phyloP scores from a whole-genome alignment of 1,140 invertebrate genomes.

The Diuraphis noxia region DNA sequence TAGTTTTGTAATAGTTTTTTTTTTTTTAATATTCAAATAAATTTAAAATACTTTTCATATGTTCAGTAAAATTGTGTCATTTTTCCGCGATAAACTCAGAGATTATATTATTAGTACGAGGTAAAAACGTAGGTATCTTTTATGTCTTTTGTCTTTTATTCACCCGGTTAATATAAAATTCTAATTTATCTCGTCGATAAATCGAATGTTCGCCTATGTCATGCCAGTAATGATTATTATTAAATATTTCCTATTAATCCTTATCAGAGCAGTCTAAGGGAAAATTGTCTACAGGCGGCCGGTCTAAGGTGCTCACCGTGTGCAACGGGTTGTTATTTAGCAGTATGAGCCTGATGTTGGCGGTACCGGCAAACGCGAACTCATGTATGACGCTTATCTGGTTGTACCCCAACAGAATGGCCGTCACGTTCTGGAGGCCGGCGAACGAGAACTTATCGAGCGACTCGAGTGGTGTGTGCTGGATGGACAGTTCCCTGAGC shows the following conservation, averaged over 20 bases:
- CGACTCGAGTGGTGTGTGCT: constrained; percentile 75
- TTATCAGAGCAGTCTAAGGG: background rate
- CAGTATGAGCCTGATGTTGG: constrained; percentile 75
- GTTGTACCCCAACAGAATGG: constrained; percentile 76
- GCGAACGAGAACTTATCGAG: constrained; percentile 80
- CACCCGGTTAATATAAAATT: background rate
- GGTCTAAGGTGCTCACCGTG: constrained; percentile 62
- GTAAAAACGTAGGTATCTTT: background rate
- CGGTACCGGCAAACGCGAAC: constrained; percentile 80
- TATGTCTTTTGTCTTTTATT: background rate
- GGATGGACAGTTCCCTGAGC: constrained; percentile 76
- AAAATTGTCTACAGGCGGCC: background rate
- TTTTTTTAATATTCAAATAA: background rate
- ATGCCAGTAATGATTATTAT: too few species aligned
- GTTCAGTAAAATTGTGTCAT: background rate
- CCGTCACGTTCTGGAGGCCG: constrained; percentile 76
- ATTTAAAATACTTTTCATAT: background rate
- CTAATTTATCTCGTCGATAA: background rate
- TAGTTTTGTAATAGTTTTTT: background rate
- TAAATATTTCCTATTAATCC: background rate
- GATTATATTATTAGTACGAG: too few species aligned
- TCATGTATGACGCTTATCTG: constrained; percentile 76
- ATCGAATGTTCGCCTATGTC: background rate
- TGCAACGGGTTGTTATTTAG: constrained; percentile 77
- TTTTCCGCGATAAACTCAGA: background rate